phyloP scores from a whole-genome alignment of 2,113 vertebrate species.

The Chlorodrepanis virens region DNA sequence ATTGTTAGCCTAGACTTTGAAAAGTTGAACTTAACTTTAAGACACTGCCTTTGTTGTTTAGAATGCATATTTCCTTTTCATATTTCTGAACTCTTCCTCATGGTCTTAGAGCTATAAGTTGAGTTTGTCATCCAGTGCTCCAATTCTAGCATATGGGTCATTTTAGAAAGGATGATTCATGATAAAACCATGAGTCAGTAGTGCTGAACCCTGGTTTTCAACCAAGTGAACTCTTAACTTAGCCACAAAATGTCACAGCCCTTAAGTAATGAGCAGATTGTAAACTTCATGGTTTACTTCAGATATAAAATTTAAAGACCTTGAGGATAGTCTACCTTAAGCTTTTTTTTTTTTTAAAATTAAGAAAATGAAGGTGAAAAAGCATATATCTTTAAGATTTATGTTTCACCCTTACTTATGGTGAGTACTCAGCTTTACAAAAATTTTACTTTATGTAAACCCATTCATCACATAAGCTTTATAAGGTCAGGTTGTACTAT shows the following conservation, averaged over 20 bases:
- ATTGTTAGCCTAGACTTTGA: neutral
- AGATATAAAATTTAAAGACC: neutral
- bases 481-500: neutral
- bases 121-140: neutral
- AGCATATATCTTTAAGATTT: neutral
- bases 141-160: neutral
- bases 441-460: neutral
- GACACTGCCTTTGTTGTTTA: neutral
- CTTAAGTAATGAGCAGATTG: neutral
- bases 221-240: neutral
- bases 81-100: neutral
- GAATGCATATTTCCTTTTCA: neutral
- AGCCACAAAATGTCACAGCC: neutral
- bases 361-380: neutral
- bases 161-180: neutral
- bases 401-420: neutral
- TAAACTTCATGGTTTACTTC: neutral
- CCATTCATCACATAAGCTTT: neutral
- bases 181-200: neutral
- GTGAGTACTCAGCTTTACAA: neutral
- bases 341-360: neutral
- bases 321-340: neutral
- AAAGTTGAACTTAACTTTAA: neutral
- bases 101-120: neutral
- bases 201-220: neutral